phyloP scores from a whole-genome alignment of 2,113 vertebrate species.

The Pseudopipra pipra region DNA sequence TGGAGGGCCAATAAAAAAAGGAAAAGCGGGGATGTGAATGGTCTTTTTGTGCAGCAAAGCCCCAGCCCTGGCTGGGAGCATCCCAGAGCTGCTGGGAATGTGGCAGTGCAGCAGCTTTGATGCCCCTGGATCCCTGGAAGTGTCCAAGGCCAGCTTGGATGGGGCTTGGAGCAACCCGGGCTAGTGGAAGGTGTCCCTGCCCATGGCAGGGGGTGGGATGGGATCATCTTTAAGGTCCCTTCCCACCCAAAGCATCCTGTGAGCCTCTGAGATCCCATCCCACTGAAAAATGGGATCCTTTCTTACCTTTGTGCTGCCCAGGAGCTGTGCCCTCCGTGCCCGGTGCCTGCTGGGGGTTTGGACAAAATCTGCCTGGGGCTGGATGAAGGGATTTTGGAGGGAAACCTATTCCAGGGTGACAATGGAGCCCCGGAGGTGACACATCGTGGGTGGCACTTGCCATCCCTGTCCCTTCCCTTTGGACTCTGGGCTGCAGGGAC shows the following conservation, averaged over 20 bases:
- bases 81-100: neutral
- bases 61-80: neutral
- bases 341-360: neutral
- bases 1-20: neutral
- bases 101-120: neutral
- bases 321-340: neutral
- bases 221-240: neutral
- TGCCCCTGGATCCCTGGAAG: neutral
- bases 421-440: accelerated
- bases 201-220: accelerated
- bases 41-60: neutral
- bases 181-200: neutral
- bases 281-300: accelerated
- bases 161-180: neutral
- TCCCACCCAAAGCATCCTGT: neutral
- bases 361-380: neutral
- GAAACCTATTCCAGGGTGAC: neutral
- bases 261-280: neutral
- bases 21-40: neutral
- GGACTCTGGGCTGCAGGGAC: neutral
- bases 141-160: neutral
- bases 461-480: neutral
- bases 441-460: accelerated
- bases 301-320: neutral
- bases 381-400: neutral